Percentiles rank a stretch among this genome's conserved stretches.
phyloP scores from a whole-genome alignment of 2,888 invertebrate species.

The Onthophagus sagittarius region DNA sequence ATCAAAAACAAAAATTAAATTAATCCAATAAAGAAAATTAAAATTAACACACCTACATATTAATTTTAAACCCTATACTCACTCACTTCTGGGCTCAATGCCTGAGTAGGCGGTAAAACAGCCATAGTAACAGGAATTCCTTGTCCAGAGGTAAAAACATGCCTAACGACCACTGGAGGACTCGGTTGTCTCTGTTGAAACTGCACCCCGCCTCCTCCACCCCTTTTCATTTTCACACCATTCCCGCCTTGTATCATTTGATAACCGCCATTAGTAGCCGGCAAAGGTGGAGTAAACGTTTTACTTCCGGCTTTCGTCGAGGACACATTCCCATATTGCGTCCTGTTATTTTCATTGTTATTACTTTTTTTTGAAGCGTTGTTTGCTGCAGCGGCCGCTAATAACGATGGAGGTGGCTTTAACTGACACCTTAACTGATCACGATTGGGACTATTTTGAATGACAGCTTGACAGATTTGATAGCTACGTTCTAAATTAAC shows the following conservation, averaged over 20 bases:
- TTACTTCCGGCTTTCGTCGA: slow-evolving; percentile 43
- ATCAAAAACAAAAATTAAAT: not conserved
- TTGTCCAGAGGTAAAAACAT: slow-evolving; percentile 56
- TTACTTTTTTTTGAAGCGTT: slow-evolving; percentile 34
- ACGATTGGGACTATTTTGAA: slow-evolving; percentile 89
- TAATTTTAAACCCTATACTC: slow-evolving; percentile 28
- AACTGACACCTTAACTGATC: slow-evolving; percentile 81
- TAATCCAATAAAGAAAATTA: not conserved
- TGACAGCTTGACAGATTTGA: slow-evolving; percentile 90
- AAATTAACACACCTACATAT: slow-evolving; percentile 5
- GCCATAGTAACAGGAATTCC: slow-evolving; percentile 58
- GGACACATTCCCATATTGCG: slow-evolving; percentile 48
- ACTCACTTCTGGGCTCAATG: slow-evolving; percentile 48
- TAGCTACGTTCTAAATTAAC: slow-evolving; percentile 92
- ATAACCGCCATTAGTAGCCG: slow-evolving; percentile 37
- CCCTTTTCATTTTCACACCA: slow-evolving; percentile 46
- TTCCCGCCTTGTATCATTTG: slow-evolving; percentile 44
- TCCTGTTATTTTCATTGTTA: slow-evolving; percentile 37
- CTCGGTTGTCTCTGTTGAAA: slow-evolving; percentile 53
- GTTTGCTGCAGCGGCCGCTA: slow-evolving; percentile 51
- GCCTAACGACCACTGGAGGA: slow-evolving; percentile 62
- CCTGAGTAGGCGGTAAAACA: slow-evolving; percentile 49
- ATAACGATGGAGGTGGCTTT: slow-evolving; percentile 78
- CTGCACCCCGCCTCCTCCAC: slow-evolving; percentile 49
- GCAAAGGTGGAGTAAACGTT: slow-evolving; percentile 48